Percentiles rank a stretch among this genome's conserved stretches.
Evolutionary conservation across 2,797 vertebrate genomes (phyloP).

Genomic region (Microctenopoma steveboyesi): DNA sequence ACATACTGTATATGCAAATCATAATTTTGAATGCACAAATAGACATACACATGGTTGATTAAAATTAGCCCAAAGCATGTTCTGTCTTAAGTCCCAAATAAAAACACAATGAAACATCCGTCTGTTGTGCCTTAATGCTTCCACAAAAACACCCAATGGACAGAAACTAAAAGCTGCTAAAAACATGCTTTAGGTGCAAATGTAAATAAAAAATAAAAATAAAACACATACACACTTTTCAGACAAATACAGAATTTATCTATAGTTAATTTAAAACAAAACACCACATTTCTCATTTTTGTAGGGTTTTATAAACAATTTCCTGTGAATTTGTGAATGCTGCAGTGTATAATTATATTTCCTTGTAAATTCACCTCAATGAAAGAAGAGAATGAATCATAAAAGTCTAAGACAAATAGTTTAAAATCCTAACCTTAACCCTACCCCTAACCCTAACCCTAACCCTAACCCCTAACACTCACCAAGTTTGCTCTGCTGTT

Average conservation of each 20-base stretch:
- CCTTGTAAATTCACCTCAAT: too few species aligned
- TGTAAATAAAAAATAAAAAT: conserved; percentile 33
- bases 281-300: neutral
- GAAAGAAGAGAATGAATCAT: neutral
- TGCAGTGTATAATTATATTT: too few species aligned
- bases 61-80: conserved; percentile 25
- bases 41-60: neutral
- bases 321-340: too few species aligned
- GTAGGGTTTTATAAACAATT: too few species aligned
- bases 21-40: neutral
- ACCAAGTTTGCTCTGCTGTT: conserved; percentile 88
- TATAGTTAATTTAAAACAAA: conserved; percentile 42
- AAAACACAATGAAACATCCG: conserved; percentile 15
- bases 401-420: neutral
- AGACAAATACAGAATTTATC: conserved; percentile 30
- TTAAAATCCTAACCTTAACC: too few species aligned
- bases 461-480: conserved; percentile 55
- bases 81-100: conserved; percentile 12
- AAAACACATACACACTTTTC: neutral
- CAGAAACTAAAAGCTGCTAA: neutral
- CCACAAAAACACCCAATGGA: conserved; percentile 6
- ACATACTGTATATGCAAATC: neutral
- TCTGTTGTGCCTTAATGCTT: conserved; percentile 30
- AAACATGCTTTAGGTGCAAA: conserved; percentile 33
- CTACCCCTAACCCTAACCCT: too few species aligned